Evolutionary conservation across 1,140 invertebrate genomes (phyloP), one percentile per base, ranked within the genome.

Genomic region (Delia radicum): DNA sequence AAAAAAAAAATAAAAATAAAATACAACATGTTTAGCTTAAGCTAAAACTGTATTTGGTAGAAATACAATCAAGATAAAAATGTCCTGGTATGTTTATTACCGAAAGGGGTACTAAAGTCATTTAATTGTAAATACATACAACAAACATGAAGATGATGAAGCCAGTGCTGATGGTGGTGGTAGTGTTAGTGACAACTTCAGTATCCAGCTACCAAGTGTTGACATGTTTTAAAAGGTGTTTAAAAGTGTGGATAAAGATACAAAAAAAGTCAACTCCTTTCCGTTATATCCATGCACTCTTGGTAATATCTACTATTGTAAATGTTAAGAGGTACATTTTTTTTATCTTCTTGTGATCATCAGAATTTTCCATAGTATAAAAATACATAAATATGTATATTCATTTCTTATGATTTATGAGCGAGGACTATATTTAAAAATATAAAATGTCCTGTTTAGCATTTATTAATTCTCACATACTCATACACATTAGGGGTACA

Each of bases 41-140:
- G 48, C 48, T 55, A 55, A 55, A 55, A 55, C 18, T 55, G 15
- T 55, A 21, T 21, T 55, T 75, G 63, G 29, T 48, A 75, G 42
- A 75, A 69, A 63, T 31, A 72, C 29, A 69, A 75, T 75, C 75
- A 61, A 29, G 75, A 75, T 75, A 75, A 75, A 55, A 28, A 75
- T 67, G 26, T 67, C 48, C 75, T 75, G 75, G 75, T 72, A 75
- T 75, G 69, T 75, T 75, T 75, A 75, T 75, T 75, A 75, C 75
- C 42, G 55, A 75, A 75, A 69, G 65, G 74, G 48, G n/a, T 33
- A 33, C n/a, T n/a, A n/a, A n/a, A n/a, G n/a, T n/a, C n/a, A n/a
- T n/a, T n/a, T n/a, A n/a, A n/a, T n/a, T n/a, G n/a, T n/a, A n/a
- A n/a, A n/a, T n/a, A n/a, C n/a, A n/a, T n/a, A n/a, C n/a, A n/a